Base-by-base conservation (phyloP, 2,888 invertebrate species). In the Nemotelus nigrinus region DNA sequence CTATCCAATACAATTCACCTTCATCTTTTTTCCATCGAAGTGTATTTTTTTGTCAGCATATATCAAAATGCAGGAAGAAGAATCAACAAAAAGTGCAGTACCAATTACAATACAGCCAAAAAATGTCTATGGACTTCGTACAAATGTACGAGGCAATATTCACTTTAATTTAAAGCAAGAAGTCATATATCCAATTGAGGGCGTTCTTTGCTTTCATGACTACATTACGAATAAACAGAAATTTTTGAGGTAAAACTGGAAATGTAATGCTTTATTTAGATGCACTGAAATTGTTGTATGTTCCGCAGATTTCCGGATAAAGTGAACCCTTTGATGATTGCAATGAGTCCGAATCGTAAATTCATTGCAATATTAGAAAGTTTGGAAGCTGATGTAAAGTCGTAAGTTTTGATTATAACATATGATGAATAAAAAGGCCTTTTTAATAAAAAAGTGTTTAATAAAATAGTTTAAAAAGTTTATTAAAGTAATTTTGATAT, bases 181-280 rank as follows among this genome's bases (percentile, higher is more conserved):
- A 83, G 90, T 95, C 57, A 88, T 95, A 70, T 95, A 95, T 86
- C 94, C 94, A 0, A 93, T 93, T 48, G 95, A 95, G 74, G 92
- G 92, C 72, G 93, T 93, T 1, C 87, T 96, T 70, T 90, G 92
- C 0, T 88, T 95, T 79, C 94, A 96, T 82, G 93, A 95, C 84
- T 91, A 91, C 84, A 88, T 90, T 5, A 90, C 91, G 82, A 91
- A 92, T 83, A 91, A 91, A 80, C 95, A 96, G 84, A 91, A 91
- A 82, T 93, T 93, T 82, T 91, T 95, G 71, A 90, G 91, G 85
- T 85, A 44, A 75, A 45, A 41, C 3, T 25, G 25, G 25, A 64
- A 10, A n/a, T 67, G 1, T 65, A 44, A 77, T 70, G 67, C 48
- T 60, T 47, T 47, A 41, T 41, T 75, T 39, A 60, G 41, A 7